Evolutionary conservation across 2,113 vertebrate genomes (phyloP).

Genomic region (Oncorhynchus masou): DNA sequence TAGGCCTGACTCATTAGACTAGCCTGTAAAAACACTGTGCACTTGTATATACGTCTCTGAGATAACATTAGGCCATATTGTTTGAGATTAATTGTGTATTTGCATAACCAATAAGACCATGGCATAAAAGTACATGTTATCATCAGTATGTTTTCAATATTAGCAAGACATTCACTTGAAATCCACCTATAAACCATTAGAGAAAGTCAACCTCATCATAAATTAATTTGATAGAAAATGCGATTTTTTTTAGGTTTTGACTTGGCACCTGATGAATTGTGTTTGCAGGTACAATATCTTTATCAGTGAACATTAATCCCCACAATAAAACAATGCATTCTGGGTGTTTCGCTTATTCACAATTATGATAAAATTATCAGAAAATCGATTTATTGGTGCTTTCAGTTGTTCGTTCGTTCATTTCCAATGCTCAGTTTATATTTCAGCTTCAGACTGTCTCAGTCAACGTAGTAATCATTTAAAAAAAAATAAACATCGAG

Average conservation of each 20-base stretch:
- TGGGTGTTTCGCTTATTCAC: no score
- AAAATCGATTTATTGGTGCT: neutral
- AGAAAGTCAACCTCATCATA: no score
- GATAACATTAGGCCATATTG: conserved; percentile 18
- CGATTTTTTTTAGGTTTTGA: no score
- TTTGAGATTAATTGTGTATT: conserved; percentile 39
- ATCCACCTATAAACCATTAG: no score
- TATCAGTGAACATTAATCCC: no score
- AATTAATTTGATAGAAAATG: no score
- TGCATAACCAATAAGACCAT: neutral
- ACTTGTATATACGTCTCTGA: conserved; percentile 42
- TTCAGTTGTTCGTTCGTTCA: neutral
- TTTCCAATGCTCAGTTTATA: neutral
- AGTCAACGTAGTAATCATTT: neutral
- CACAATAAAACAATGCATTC: no score
- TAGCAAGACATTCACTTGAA: no score
- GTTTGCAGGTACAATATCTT: conserved; percentile 24
- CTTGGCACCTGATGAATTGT: no score
- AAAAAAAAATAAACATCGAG: conserved; percentile 15
- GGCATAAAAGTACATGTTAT: neutral
- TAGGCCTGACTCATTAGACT: neutral
- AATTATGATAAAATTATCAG: no score
- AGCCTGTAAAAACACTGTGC: neutral
- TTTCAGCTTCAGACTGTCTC: neutral
- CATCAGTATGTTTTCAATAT: no score